Conservation (phyloP, 2,797 vertebrate genomes). For the Coendou prehensilis region DNA sequence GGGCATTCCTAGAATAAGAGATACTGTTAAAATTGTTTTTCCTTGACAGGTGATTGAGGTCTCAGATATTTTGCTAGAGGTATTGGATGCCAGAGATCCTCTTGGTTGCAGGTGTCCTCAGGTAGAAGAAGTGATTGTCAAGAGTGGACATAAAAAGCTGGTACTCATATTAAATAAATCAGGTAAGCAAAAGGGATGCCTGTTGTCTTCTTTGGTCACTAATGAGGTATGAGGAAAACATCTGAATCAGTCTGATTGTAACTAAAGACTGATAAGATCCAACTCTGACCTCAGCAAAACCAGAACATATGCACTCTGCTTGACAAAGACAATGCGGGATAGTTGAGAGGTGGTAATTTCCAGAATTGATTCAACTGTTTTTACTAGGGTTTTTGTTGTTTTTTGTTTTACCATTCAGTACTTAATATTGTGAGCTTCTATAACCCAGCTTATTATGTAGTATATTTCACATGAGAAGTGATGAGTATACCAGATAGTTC, state of each 20-base stretch:
- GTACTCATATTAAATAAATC: conserved; percentile 96
- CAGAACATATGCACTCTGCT: not conserved
- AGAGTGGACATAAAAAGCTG: conserved; percentile 92
- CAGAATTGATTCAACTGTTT: not conserved
- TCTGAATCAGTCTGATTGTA: conserved; percentile 84
- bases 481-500: not conserved
- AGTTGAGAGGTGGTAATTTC: not conserved
- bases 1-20: not conserved
- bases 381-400: not conserved
- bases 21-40: conserved; percentile 22
- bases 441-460: not conserved
- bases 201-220: conserved; percentile 9
- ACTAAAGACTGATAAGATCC: conserved; percentile 89
- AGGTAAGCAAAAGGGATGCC: conserved; percentile 89
- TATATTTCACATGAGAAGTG: conserved; percentile 14
- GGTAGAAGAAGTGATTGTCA: conserved; percentile 93
- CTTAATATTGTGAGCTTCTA: not conserved
- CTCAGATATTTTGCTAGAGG: conserved; percentile 95
- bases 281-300: conserved; percentile 88
- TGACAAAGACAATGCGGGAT: not conserved
- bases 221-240: conserved; percentile 88
- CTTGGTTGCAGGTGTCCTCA: conserved; percentile 96
- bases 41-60: conserved; percentile 93
- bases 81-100: conserved; percentile 97
- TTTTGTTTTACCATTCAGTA: not conserved